Conservation (phyloP, 2,888 invertebrate species). For the Trissolcus japonicus region DNA sequence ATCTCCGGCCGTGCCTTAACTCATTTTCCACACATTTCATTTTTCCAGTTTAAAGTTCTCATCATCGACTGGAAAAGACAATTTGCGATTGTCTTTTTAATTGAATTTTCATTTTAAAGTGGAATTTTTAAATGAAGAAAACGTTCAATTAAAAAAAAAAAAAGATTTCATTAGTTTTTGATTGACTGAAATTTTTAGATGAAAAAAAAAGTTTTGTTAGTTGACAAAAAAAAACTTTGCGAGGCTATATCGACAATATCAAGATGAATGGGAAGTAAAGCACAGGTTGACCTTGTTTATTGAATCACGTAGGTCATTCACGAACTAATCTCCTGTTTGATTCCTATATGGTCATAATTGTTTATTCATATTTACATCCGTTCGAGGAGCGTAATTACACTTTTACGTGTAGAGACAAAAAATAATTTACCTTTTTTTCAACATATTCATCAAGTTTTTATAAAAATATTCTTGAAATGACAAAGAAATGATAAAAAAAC, state of each 20-base stretch:
- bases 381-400: not conserved
- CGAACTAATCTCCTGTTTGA: slow-evolving; percentile 6
- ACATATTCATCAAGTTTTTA: too few relatives aligned
- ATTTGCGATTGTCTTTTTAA: too few relatives aligned
- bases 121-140: too few relatives aligned
- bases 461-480: too few relatives aligned
- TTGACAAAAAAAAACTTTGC: slow-evolving; percentile 7
- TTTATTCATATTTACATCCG: not conserved
- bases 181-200: not conserved
- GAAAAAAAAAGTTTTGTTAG: not conserved
- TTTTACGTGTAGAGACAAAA: not conserved
- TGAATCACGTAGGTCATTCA: slow-evolving; percentile 23
- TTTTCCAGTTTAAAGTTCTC: too few relatives aligned
- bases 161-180: too few relatives aligned
- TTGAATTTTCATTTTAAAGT: too few relatives aligned
- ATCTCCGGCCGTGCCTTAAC: too few relatives aligned
- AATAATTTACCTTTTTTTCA: not conserved
- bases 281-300: slow-evolving; percentile 26
- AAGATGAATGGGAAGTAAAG: slow-evolving; percentile 24
- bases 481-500: too few relatives aligned
- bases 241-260: slow-evolving; percentile 15
- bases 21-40: too few relatives aligned
- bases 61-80: too few relatives aligned
- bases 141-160: too few relatives aligned
- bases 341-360: not conserved